These are phyloP conservation scores for Muscicapa striata DNA, from an alignment of 2,797 vertebrate genomes.

Conservation along the genomic window DNA sequence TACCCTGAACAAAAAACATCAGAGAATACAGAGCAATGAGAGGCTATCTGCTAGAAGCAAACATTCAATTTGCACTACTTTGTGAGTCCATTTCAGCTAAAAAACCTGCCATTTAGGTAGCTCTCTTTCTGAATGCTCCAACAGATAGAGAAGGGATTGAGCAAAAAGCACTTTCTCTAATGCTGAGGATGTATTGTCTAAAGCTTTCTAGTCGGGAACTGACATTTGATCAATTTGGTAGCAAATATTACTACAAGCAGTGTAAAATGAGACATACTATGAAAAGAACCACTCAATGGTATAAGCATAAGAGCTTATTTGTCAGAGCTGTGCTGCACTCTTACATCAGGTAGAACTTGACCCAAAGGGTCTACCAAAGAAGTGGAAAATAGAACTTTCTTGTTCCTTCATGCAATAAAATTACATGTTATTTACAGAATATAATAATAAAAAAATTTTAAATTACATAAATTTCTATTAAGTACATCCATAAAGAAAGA, in stretches of 20 bases:
- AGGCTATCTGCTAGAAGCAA: constrained; percentile 19
- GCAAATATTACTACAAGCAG: neutral
- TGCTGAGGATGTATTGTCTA: neutral
- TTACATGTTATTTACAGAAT: neutral
- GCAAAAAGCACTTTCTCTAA: neutral
- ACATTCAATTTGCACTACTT: constrained; percentile 48
- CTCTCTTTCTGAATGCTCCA: constrained; percentile 17
- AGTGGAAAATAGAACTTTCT: neutral
- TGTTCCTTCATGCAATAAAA: neutral
- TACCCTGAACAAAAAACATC: neutral
- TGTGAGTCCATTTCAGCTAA: constrained; percentile 22
- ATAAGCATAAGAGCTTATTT: neutral
- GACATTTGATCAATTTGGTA: neutral
- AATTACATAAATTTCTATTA: neutral
- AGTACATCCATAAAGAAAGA: neutral
- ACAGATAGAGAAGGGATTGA: constrained; percentile 7
- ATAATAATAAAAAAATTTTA: neutral
- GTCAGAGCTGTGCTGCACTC: neutral
- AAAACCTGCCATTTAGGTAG: constrained; percentile 17
- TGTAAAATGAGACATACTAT: neutral
- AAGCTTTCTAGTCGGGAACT: neutral
- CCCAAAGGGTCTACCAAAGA: neutral
- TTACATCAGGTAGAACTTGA: neutral
- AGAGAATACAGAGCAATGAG: neutral
- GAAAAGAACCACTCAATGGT: neutral